These are phyloP conservation scores for Embidobia sp. DNA, from an alignment of 2,888 invertebrate species.

Conservation along the genomic window DNA sequence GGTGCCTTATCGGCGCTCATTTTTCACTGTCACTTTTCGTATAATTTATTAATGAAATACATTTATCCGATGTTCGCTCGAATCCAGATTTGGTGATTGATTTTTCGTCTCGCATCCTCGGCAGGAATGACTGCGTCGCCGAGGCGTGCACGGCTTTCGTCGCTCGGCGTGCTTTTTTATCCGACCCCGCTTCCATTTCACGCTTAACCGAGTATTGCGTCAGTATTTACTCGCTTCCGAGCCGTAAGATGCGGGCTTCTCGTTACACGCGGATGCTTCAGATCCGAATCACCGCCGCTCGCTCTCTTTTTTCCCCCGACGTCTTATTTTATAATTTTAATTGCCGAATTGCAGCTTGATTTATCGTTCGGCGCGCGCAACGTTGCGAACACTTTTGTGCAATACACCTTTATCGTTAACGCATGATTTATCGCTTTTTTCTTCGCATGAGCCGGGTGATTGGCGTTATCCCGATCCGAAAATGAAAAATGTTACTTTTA, in stretches of 20 bases:
- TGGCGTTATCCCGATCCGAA: constrained; percentile 29
- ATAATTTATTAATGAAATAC: constrained; percentile 57
- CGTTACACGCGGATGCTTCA: constrained; percentile 59
- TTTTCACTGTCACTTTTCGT: constrained; percentile 43
- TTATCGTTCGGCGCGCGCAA: constrained; percentile 38
- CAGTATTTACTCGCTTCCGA: constrained; percentile 63
- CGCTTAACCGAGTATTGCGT: constrained; percentile 61
- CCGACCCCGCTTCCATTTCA: constrained; percentile 63
- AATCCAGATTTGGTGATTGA: constrained; percentile 53
- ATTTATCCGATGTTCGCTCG: constrained; percentile 44
- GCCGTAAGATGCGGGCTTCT: constrained; percentile 59
- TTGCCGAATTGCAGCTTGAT: constrained; percentile 46
- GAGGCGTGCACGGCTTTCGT: constrained; percentile 26
- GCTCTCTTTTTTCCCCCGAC: constrained; percentile 21
- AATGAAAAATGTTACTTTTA: constrained; percentile 40
- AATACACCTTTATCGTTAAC: constrained; percentile 47
- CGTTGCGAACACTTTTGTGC: constrained; percentile 33
- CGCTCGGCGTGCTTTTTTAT: constrained; percentile 51
- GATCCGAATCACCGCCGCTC: constrained; percentile 46
- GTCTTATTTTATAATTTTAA: constrained; percentile 56
- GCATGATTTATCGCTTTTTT: constrained; percentile 42
- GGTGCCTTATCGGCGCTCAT: constrained; percentile 41
- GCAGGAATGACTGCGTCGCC: constrained; percentile 32
- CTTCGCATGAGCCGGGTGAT: constrained; percentile 23
- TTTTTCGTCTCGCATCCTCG: constrained; percentile 46